A percentile compares a stretch with the other conserved stretches of the same genome.
Evolutionary conservation across 2,113 vertebrate species (phyloP).

Genomic region (Sphaerodactylus townsendi): DNA sequence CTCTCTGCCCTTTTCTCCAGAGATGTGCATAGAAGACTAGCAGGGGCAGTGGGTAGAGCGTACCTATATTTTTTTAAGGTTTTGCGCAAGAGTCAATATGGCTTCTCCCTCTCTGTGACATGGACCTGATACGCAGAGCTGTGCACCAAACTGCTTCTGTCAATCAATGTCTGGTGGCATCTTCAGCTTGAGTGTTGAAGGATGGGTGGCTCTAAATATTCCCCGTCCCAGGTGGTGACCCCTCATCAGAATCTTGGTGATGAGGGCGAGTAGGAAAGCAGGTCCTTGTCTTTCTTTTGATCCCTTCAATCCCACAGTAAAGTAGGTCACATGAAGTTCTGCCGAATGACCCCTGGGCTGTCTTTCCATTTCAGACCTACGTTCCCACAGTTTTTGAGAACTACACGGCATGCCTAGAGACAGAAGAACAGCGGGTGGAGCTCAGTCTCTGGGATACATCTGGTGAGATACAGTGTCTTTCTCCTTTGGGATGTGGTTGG

Average conservation of each 20-base stretch:
- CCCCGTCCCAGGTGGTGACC: not conserved
- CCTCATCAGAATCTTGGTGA: too few relatives aligned
- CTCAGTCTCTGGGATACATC: constrained; percentile 97
- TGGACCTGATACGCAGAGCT: not conserved
- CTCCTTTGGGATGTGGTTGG: not conserved
- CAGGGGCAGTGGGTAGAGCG: not conserved
- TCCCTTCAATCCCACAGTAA: not conserved
- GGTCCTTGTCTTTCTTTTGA: not conserved
- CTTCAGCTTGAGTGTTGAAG: not conserved
- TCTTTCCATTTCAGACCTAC: constrained; percentile 81
- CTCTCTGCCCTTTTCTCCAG: not conserved
- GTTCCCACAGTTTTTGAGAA: constrained; percentile 97
- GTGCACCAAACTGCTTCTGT: not conserved
- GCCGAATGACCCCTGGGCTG: not conserved
- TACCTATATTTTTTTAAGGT: not conserved
- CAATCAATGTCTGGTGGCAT: constrained; percentile 22
- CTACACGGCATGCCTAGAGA: constrained; percentile 92
- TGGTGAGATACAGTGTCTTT: constrained; percentile 78
- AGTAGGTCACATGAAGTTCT: not conserved
- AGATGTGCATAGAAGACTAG: not conserved
- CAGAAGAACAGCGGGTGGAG: constrained; percentile 92
- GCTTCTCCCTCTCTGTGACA: not conserved
- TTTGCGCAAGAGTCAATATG: not conserved
- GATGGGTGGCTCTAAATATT: not conserved
- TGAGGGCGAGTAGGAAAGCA: too few relatives aligned